A percentile compares a stretch with the other conserved stretches of the same genome.
Evolutionary conservation across 2,888 invertebrate genomes (phyloP).

Genomic region (Tipula confusa): DNA sequence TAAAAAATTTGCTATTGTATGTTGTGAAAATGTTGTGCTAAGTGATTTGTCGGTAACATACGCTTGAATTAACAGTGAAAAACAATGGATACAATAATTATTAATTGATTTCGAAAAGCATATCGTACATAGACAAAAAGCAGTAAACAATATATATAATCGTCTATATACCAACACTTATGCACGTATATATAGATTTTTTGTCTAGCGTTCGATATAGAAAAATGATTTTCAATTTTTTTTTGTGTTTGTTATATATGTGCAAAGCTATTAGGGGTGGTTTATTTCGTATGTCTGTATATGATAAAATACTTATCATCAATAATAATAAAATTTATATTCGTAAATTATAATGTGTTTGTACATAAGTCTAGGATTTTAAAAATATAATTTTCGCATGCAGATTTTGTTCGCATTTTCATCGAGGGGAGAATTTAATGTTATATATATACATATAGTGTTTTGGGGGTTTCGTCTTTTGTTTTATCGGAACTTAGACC

Average conservation of each 20-base stretch:
- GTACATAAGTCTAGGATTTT: not conserved
- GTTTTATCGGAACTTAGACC: not conserved
- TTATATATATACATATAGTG: not conserved
- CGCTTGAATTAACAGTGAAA: slow-evolving; percentile 3
- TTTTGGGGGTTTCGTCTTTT: not conserved
- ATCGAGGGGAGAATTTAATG: not conserved
- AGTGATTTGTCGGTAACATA: slow-evolving; percentile 20
- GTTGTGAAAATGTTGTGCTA: not conserved
- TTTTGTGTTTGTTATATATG: not conserved
- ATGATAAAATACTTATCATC: slow-evolving; percentile 15
- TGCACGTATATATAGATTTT: not conserved
- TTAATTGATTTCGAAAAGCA: not conserved
- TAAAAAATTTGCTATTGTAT: not conserved
- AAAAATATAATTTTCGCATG: not conserved
- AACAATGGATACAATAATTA: not conserved
- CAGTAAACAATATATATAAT: not conserved
- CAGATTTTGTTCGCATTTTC: not conserved
- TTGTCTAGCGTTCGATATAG: not conserved
- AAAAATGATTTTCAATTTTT: not conserved
- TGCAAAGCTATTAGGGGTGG: not conserved
- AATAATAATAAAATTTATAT: not conserved
- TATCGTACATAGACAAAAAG: not conserved
- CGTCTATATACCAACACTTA: not conserved
- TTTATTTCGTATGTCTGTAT: not conserved
- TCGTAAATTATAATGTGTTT: not conserved